Evolutionary conservation across 2,888 invertebrate genomes (phyloP).

Genomic region (Drosophila phalerata): DNA sequence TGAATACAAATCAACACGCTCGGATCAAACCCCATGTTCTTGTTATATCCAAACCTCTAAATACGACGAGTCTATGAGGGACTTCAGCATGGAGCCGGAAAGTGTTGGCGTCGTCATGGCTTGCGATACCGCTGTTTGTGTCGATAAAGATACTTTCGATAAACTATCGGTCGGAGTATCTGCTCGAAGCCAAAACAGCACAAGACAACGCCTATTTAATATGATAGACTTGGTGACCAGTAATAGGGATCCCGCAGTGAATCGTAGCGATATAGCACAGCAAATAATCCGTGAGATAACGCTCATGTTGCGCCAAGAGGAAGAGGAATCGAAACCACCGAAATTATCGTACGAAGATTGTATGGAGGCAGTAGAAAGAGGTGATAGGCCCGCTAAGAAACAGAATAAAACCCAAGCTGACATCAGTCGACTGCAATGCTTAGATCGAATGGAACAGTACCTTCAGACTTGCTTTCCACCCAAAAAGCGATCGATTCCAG

Average conservation of each 20-base stretch:
- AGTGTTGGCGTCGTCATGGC: slow-evolving; percentile 22
- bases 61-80: background rate
- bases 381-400: background rate
- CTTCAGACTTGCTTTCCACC: slow-evolving; percentile 55
- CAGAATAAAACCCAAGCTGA: slow-evolving; percentile 7
- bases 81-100: background rate
- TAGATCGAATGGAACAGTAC: slow-evolving; percentile 53
- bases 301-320: slow-evolving; percentile 45
- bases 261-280: slow-evolving; percentile 47
- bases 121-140: slow-evolving; percentile 5
- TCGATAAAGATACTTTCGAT: slow-evolving; percentile 9
- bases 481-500: slow-evolving; percentile 4
- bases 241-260: background rate
- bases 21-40: slow-evolving; percentile 5
- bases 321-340: slow-evolving; percentile 7
- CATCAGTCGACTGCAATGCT: slow-evolving; percentile 37
- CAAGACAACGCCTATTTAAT: slow-evolving; percentile 41
- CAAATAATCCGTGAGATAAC: slow-evolving; percentile 59
- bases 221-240: slow-evolving; percentile 46
- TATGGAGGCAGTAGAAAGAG: slow-evolving; percentile 37
- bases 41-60: slow-evolving; percentile 20
- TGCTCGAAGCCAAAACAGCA: background rate
- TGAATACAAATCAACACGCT: slow-evolving; percentile 12
- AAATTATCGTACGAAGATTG: slow-evolving; percentile 48
- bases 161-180: background rate